Conservation (phyloP, 2,113 vertebrate species). For the Heptranchias perlo region DNA sequence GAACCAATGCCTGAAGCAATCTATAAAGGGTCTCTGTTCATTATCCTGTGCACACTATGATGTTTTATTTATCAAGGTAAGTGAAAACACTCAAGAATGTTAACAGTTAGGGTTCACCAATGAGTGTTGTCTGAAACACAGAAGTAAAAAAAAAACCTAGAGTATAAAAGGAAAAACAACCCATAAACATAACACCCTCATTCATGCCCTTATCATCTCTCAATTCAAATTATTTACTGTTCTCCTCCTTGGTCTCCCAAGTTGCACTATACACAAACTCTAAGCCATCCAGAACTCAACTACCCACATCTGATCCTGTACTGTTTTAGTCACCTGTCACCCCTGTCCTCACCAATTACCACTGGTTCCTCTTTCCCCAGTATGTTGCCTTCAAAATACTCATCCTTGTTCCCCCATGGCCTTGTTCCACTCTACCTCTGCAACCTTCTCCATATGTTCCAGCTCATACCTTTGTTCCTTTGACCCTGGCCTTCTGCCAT, state of each 20-base stretch:
- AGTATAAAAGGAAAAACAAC: not conserved
- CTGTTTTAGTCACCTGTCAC: not conserved
- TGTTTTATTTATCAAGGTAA: not conserved
- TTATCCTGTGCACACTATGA: not conserved
- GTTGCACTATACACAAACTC: not conserved
- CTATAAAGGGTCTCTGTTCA: not conserved
- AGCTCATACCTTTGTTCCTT: not conserved
- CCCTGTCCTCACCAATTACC: not conserved
- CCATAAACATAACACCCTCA: not conserved
- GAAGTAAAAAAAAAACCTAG: not conserved
- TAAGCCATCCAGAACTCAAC: not conserved
- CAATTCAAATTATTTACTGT: not conserved
- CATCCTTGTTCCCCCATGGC: not conserved
- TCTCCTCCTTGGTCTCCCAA: not conserved
- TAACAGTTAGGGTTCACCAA: not conserved
- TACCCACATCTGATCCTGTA: not conserved
- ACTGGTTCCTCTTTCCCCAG: not conserved
- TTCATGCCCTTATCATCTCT: not conserved
- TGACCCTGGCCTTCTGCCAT: not conserved
- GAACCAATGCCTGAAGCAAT: not conserved
- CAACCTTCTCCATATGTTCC: not conserved
- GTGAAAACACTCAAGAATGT: not conserved
- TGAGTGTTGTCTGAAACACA: not conserved
- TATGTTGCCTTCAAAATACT: not conserved
- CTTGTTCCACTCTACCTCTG: not conserved